Evolutionary conservation across 2,797 vertebrate genomes (phyloP).

Genomic region (Nannoperca australis): DNA sequence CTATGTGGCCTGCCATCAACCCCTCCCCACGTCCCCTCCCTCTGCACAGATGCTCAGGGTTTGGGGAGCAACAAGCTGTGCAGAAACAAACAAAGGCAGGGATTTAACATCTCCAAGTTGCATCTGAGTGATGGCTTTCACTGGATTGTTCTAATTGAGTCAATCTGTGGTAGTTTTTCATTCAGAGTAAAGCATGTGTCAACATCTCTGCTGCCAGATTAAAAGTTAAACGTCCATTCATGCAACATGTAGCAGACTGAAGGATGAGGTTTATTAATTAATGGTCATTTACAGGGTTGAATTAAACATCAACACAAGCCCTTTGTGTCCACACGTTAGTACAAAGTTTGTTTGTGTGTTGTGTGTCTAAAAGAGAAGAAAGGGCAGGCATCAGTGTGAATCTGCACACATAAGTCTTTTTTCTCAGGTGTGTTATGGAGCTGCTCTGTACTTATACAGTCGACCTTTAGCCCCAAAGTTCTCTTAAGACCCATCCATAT

Average conservation of each 20-base stretch:
- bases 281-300: conserved; percentile 60
- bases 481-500: conserved; percentile 65
- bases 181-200: conserved; percentile 23
- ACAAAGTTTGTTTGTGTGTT: conserved; percentile 45
- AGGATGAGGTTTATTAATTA: conserved; percentile 44
- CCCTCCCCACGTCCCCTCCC: conserved; percentile 42
- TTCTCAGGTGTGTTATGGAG: conserved; percentile 54
- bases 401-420: conserved; percentile 24
- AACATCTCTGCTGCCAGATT: conserved; percentile 41
- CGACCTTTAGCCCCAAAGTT: conserved; percentile 62
- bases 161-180: conserved; percentile 35
- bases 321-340: conserved; percentile 30
- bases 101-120: conserved; percentile 46
- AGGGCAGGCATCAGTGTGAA: conserved; percentile 18
- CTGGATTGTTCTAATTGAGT: conserved; percentile 28
- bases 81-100: conserved; percentile 67
- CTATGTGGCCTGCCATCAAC: conserved; percentile 75
- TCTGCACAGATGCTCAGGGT: conserved; percentile 75
- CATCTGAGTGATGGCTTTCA: conserved; percentile 30
- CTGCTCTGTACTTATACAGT: conserved; percentile 43
- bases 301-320: conserved; percentile 44
- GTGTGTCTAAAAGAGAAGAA: conserved; percentile 34
- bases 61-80: conserved; percentile 78
- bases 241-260: conserved; percentile 40
- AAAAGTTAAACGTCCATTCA: conserved; percentile 50